Base-by-base conservation (phyloP, 2,797 vertebrate species). In the Calcarius lapponicus region DNA sequence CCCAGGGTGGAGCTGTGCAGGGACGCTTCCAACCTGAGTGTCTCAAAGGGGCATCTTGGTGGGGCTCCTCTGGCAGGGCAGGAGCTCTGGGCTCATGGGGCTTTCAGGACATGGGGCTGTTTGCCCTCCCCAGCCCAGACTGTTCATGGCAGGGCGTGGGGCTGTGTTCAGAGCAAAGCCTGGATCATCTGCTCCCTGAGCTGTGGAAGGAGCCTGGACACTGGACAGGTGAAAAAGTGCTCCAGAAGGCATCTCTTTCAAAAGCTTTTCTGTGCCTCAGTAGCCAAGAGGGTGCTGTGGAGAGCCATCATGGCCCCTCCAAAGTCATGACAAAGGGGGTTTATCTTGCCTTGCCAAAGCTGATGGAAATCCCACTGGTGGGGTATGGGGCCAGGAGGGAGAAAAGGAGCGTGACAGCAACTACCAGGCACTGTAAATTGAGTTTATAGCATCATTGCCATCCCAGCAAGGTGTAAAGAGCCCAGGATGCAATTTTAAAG, bases 1-100 rank as follows among this genome's bases (percentile, higher is more conserved):
- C 34, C 28, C 2, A 2, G 45, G 67, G 8, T 7, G 6, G n/a
- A 48, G 58, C 32, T 67, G 29, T 47, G 53, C 61, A 50, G 48
- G 64, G 12, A 31, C 11, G 0, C 2, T 53, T 71, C 36, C 31
- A 13, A 29, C 7, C 15, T 4, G 51, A 58, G 40, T 28, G 3
- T 29, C 58, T 74, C 56, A 13, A 32, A 60, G 18, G 28, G 32
- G 10, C 10, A 17, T 45, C 69, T 42, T 21, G 56, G 45, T 15
- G 6, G 26, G 17, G 34, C 13, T 61, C 9, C 26, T 38, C 38
- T 12, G 4, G 53, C 29, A 1, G 0, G 2, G 3, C 21, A 8
- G 1, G 8, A 56, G 32, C 29, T 54, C 53, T 42, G 42, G 62
- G 47, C 29, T 1, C 0, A 31, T 22, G 3, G 25, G 50, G 32